phyloP scores from a whole-genome alignment of 2,888 invertebrate species.

The Spatulosminthurus flaviceps region DNA sequence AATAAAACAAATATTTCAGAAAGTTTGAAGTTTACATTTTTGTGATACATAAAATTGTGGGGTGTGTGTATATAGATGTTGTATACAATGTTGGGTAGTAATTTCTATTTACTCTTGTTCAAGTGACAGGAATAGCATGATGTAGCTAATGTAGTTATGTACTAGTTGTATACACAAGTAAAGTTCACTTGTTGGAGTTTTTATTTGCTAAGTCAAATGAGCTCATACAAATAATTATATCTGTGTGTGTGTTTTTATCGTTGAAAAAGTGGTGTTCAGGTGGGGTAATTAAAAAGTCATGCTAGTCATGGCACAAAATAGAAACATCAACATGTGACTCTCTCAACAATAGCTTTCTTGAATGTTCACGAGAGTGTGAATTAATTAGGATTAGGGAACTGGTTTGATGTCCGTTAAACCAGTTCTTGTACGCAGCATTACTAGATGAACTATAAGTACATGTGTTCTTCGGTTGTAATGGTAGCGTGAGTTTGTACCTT shows the following conservation, averaged over 20 bases:
- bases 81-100: too few species aligned
- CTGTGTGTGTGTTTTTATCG: slow-evolving; percentile 14
- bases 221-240: slow-evolving; percentile 38
- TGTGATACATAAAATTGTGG: too few species aligned
- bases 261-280: slow-evolving; percentile 45
- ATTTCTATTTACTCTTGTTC: too few species aligned
- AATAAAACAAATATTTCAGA: too few species aligned
- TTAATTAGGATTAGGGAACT: slow-evolving; percentile 63
- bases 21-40: too few species aligned
- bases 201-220: slow-evolving; percentile 32
- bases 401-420: slow-evolving; percentile 62
- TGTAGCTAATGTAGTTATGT: too few species aligned
- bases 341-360: slow-evolving; percentile 54
- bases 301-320: slow-evolving; percentile 51
- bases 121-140: too few species aligned
- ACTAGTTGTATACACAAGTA: too few species aligned
- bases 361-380: slow-evolving; percentile 63
- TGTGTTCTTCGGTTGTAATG: slow-evolving; percentile 43
- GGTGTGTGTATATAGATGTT: too few species aligned
- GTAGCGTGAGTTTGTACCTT: not conserved
- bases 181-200: not conserved
- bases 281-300: slow-evolving; percentile 58
- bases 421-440: slow-evolving; percentile 49
- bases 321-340: slow-evolving; percentile 45
- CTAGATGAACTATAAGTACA: slow-evolving; percentile 29